Percentiles rank a stretch among this genome's conserved stretches.
Conservation (phyloP, 1,140 invertebrate species). For the Pteromalus puparum region DNA sequence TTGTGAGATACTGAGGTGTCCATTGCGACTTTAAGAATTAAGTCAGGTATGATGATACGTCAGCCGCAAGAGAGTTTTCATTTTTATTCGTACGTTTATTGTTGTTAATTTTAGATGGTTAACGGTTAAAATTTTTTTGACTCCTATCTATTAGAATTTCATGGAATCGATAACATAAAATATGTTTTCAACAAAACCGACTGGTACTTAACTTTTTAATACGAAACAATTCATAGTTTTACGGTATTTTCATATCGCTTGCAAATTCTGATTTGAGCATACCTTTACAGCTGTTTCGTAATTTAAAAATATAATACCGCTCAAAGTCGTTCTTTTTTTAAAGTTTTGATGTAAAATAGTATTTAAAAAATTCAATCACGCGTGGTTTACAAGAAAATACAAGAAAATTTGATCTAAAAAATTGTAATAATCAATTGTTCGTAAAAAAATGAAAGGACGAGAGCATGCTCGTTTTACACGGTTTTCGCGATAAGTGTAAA, state of each 20-base stretch:
- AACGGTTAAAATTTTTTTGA: not conserved
- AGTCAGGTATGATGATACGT: not conserved
- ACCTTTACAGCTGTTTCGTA: not conserved
- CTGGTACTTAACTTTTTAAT: too few relatives aligned
- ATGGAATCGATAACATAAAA: not conserved
- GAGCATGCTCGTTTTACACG: slow-evolving; percentile 1
- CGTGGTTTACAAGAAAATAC: not conserved
- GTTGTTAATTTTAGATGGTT: not conserved
- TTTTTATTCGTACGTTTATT: not conserved
- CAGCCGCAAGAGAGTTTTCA: not conserved
- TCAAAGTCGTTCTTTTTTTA: not conserved
- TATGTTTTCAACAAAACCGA: not conserved
- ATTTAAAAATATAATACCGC: slow-evolving; percentile 14
- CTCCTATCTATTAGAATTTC: too few relatives aligned
- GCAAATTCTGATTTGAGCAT: not conserved
- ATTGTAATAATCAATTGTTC: not conserved
- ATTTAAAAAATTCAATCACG: not conserved
- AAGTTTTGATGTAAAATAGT: not conserved
- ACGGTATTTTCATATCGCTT: not conserved
- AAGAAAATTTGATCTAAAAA: slow-evolving; percentile 4
- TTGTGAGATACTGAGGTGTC: not conserved
- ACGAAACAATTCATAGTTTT: not conserved
- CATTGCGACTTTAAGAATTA: not conserved
- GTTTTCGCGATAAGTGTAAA: not conserved
- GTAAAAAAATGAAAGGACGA: not conserved